phyloP scores from a whole-genome alignment of 2,113 vertebrate species.

The Todiramphus saurophagus region DNA sequence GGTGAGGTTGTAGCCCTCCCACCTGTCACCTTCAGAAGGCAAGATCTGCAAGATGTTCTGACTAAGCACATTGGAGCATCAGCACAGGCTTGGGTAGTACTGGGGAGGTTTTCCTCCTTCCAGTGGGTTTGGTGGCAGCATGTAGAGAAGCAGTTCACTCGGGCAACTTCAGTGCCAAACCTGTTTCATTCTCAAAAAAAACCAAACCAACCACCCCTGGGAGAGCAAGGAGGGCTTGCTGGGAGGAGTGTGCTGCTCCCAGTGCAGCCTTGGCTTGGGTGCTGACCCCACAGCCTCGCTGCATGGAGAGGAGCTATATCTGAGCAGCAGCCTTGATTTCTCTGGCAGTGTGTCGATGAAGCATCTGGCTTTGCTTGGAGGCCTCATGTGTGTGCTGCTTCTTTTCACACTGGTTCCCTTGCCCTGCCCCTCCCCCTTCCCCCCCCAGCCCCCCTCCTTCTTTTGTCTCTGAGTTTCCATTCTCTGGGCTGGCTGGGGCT shows the following conservation, averaged over 20 bases:
- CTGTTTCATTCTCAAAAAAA: neutral
- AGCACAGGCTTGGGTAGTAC: neutral
- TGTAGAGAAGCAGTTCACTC: neutral
- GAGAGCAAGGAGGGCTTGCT: neutral
- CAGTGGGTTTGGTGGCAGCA: neutral
- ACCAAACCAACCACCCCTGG: neutral
- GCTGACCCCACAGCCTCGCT: accelerated
- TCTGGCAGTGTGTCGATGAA: accelerated
- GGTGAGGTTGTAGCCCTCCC: neutral
- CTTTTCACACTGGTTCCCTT: neutral
- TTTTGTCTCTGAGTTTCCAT: slow-evolving; percentile 22
- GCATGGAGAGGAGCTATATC: neutral
- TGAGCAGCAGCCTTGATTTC: neutral
- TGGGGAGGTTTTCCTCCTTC: neutral
- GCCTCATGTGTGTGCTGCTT: neutral
- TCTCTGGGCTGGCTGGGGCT: slow-evolving; percentile 1
- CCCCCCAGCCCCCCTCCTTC: neutral
- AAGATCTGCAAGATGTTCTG: neutral
- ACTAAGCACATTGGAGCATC: neutral
- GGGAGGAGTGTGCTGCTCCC: accelerated
- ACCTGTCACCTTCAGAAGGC: neutral
- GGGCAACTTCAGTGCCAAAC: neutral
- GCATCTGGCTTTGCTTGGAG: neutral
- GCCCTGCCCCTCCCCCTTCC: slow-evolving; percentile 24
- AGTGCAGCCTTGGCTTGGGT: neutral